A percentile compares a stretch with the other conserved stretches of the same genome.
These are phyloP conservation scores for Druon quercuslanigerum DNA, from an alignment of 1,140 invertebrate species.

Conservation along the genomic window DNA sequence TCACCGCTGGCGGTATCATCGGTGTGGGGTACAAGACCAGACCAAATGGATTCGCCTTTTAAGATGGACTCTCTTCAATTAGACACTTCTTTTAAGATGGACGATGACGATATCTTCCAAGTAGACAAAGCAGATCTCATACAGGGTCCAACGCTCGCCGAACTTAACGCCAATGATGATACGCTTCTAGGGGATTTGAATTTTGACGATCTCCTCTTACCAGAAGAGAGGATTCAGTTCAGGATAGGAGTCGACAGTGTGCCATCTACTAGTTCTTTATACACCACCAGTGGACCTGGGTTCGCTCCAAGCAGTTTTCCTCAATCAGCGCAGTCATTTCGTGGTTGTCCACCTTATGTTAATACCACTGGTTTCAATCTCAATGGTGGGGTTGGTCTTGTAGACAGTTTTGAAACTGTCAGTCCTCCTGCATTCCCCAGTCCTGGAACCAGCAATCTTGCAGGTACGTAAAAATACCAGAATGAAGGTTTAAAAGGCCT, in stretches of 20 bases:
- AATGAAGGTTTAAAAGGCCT: not conserved
- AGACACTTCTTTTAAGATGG: conserved; percentile 81
- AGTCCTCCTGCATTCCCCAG: conserved; percentile 67
- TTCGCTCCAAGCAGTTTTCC: conserved; percentile 70
- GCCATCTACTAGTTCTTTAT: conserved; percentile 54
- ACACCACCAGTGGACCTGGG: conserved; percentile 46
- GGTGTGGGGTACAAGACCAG: conserved; percentile 62
- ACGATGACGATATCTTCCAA: conserved; percentile 93
- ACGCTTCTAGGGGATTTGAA: conserved; percentile 87
- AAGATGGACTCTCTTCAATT: conserved; percentile 65
- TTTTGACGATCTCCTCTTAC: conserved; percentile 88
- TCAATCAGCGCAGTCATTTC: conserved; percentile 61
- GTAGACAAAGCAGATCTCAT: conserved; percentile 91
- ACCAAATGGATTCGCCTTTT: conserved; percentile 62
- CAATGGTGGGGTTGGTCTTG: conserved; percentile 59
- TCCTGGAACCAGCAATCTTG: conserved; percentile 68
- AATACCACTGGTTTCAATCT: conserved; percentile 59
- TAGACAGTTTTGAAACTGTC: conserved; percentile 64
- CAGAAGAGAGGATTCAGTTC: conserved; percentile 78
- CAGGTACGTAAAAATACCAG: conserved; percentile 55
- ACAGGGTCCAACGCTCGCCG: conserved; percentile 89
- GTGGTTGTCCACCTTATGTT: conserved; percentile 57
- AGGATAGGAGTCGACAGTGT: conserved; percentile 47
- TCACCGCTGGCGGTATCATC: conserved; percentile 65
- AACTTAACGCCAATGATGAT: conserved; percentile 90